Evolutionary conservation across 2,797 vertebrate genomes (phyloP), one percentile per base, ranked within the genome.

Genomic region (Sebastes variabilis): DNA sequence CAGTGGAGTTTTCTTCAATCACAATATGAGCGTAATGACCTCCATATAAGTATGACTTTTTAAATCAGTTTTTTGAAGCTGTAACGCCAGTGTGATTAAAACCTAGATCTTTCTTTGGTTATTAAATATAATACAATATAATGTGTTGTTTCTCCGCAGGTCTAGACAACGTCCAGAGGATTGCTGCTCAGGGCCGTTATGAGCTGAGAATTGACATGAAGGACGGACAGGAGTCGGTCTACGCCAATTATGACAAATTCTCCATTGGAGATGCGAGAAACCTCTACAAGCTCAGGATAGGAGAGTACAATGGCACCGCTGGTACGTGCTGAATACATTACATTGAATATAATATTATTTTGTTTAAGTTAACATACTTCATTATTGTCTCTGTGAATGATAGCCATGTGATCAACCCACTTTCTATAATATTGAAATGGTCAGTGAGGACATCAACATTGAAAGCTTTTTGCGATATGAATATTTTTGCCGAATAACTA

Each of bases 201-300:
- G 98, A 99, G 92, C 94, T 99, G 74, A 96, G 98, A 1, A 97
- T 99, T 73, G 99, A 99, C 89, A 97, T 99, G 98, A 96, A 93
- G 72, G 98, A 99, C 0, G 97, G 97, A 3, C 98, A 97, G 86
- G 98, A 99, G 77, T 91, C 96, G 0, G 98, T 97, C 0, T 98
- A 96, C 0, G 99, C 99, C 75, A 96, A 94, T 89, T 99, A 99
- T 0, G 97, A 99, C 93, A 97, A 97, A 83, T 99, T 99, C 89
- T 96, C 96, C 42, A 86, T 99, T 0, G 97, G 97, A 0, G 98
- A 99, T 42, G 88, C 96, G 38, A 95, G 97, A 56, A 99, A 95
- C 86, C 96, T 98, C 20, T 99, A 98, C 95, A 99, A 99, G 89
- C 97, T 99, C 75, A 93, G 97, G 36, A 95, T 99, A 71, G 99